Evolutionary conservation across 2,113 vertebrate species (phyloP).

Genomic region (Petroica traversi): DNA sequence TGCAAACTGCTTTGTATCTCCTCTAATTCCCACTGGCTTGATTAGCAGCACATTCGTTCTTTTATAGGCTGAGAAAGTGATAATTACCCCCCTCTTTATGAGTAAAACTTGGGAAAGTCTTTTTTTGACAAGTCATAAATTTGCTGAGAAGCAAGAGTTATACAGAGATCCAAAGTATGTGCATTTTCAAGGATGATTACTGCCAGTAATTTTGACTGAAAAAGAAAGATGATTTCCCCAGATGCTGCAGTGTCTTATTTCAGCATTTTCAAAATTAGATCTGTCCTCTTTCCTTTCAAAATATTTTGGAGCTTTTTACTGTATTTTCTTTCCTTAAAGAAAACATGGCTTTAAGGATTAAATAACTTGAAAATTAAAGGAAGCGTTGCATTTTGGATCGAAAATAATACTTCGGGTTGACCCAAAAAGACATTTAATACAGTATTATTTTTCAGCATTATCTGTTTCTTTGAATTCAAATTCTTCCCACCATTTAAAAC

Average conservation of each 20-base stretch:
- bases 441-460: background rate
- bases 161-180: conserved; percentile 9
- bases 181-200: conserved; percentile 42
- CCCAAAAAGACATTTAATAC: background rate
- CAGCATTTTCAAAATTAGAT: conserved; percentile 41
- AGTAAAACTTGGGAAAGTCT: conserved; percentile 5
- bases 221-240: conserved; percentile 47
- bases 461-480: background rate
- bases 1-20: background rate
- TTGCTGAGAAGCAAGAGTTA: conserved; percentile 28
- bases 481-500: fast-evolving
- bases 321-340: background rate
- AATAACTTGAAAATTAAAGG: background rate
- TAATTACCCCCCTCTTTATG: background rate
- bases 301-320: background rate
- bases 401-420: background rate
- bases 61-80: background rate
- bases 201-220: conserved; percentile 40
- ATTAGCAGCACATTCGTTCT: background rate
- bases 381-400: background rate
- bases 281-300: background rate
- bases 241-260: conserved; percentile 23
- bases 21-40: background rate
- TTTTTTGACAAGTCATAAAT: conserved; percentile 26
- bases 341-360: background rate